phyloP scores from a whole-genome alignment of 2,797 vertebrate species.

The Sebastes alutus region DNA sequence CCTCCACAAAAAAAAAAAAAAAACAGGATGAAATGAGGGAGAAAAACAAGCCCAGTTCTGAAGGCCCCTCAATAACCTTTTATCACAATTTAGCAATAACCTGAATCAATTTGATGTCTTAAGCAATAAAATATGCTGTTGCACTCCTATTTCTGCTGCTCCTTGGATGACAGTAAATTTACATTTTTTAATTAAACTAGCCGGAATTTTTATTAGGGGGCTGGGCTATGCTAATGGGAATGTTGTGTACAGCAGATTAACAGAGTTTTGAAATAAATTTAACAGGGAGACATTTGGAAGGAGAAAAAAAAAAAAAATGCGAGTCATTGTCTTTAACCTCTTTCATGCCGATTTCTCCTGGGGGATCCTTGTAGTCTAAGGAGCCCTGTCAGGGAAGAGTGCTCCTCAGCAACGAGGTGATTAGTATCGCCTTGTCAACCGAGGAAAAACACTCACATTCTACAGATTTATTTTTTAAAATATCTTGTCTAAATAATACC shows the following conservation, averaged over 20 bases:
- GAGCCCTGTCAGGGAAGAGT: conserved; percentile 79
- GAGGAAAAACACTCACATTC: conserved; percentile 72
- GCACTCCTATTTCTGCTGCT: conserved; percentile 98
- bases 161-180: conserved; percentile 99
- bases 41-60: conserved; percentile 84
- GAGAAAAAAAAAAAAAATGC: conserved; percentile 75
- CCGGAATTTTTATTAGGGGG: conserved; percentile 99
- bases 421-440: conserved; percentile 82
- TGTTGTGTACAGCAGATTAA: conserved; percentile 99
- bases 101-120: conserved; percentile 99
- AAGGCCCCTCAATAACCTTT: conserved; percentile 87
- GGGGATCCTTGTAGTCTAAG: conserved; percentile 78
- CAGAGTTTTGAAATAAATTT: conserved; percentile 99
- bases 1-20: conserved; percentile 54
- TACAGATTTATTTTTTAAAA: conserved; percentile 62
- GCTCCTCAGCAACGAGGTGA: conserved; percentile 79
- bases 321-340: conserved; percentile 94
- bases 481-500: conserved; percentile 40
- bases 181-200: conserved; percentile 99
- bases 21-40: conserved; percentile 79
- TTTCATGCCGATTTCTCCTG: conserved; percentile 94
- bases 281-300: conserved; percentile 92
- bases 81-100: conserved; percentile 91
- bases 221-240: conserved; percentile 99
- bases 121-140: conserved; percentile 99